Percentiles rank a stretch among this genome's conserved stretches.
Evolutionary conservation across 2,797 vertebrate species (phyloP).

Genomic region (Enteromius thamalakanensis): DNA sequence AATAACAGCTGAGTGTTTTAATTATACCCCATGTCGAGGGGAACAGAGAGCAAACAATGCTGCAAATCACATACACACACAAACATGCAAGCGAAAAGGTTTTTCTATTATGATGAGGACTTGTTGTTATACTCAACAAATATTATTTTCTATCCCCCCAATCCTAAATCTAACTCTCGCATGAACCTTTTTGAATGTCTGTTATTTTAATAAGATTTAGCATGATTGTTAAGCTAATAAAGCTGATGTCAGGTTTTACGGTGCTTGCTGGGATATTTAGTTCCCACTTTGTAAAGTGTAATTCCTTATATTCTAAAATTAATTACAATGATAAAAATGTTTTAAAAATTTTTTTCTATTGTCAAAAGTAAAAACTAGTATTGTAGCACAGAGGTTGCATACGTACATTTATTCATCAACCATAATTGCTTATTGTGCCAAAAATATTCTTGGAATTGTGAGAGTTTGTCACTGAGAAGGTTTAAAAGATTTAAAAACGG

Average conservation of each 20-base stretch:
- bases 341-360: no score
- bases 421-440: not conserved
- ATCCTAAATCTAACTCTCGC: not conserved
- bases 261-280: not conserved
- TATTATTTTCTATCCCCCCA: not conserved
- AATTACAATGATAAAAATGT: no score
- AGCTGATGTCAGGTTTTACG: not conserved
- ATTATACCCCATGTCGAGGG: slow-evolving; percentile 74
- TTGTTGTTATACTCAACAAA: not conserved
- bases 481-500: not conserved
- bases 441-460: not conserved
- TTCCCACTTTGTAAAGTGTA: not conserved
- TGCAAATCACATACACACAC: slow-evolving; percentile 51
- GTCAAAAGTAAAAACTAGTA: no score
- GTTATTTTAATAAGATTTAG: not conserved
- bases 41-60: slow-evolving; percentile 69
- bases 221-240: not conserved
- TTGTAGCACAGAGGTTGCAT: not conserved
- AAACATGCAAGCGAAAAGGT: not conserved
- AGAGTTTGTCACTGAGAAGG: not conserved
- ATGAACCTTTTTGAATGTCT: not conserved
- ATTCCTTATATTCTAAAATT: not conserved
- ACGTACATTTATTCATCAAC: not conserved
- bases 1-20: slow-evolving; percentile 75
- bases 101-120: not conserved